Evolutionary conservation across 2,888 invertebrate species (phyloP), one percentile per base, ranked within the genome.

Genomic region (Phanerotoma sp.): DNA sequence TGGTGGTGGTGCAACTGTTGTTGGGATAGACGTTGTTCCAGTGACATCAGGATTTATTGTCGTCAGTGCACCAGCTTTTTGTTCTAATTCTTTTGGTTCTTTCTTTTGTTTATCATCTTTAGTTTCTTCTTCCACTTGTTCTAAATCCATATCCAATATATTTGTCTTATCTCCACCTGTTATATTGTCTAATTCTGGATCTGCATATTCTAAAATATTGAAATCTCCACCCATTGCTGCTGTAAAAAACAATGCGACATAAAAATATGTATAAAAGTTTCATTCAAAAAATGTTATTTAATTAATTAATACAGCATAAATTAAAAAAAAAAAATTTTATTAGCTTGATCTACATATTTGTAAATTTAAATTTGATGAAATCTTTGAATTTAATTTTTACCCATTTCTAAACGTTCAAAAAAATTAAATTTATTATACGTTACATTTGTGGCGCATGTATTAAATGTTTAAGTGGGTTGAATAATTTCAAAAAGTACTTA

Each of bases 191-290:
- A 95, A 79, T 78, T 95, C 95, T 0, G 96, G 93, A 81, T 96
- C 96, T 0, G 94, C 96, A 77, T 96, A 96, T 77, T 95, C 94
- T 61, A 96, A 79, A 69, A 96, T 94, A 77, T 96, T 96, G 78
- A 96, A 96, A 80, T 95, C 95, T 58, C 91, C 89, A 5, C 93
- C 94, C 82, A 94, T 91, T 79, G 92, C 92, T n/a, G 89, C 91
- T 69, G 82, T 79, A 70, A 69, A 46, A 42, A 58, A 51, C 50
- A 50, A n/a, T n/a, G n/a, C n/a, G n/a, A n/a, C n/a, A n/a, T n/a
- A n/a, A n/a, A n/a, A n/a, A n/a, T n/a, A n/a, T n/a, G n/a, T n/a
- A n/a, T n/a, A n/a, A n/a, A n/a, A n/a, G n/a, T n/a, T n/a, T 37
- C 42, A 40, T 25, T 40, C 7, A 30, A 47, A 47, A 41, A 55